Evolutionary conservation across 2,797 vertebrate genomes (phyloP), one percentile per base, ranked within the genome.

Genomic region (Muraenolepis orangiensis): DNA sequence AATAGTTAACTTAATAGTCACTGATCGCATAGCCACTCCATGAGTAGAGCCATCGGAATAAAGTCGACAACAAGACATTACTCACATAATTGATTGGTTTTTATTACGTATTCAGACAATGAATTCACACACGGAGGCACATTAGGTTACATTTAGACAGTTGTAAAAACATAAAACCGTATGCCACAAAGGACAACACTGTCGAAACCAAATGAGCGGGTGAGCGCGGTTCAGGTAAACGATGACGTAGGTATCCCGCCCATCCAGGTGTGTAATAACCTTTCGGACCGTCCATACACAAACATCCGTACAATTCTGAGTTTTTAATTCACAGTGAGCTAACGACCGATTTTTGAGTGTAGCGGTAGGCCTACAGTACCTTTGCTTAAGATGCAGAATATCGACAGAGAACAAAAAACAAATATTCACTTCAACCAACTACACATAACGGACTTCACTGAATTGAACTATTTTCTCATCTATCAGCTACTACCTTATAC

Each of bases 91-190:
- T 26, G 57, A 64, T 26, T 64, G 26, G 23, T 57, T 57, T 64
- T 23, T 10, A 64, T 64, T 64, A 64, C 26, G 11, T 26, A 64
- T 64, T 26, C 57, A 64, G 57, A 64, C 51, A 57, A n/a, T 57
- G 51, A 26, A 77, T 88, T 38, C 67, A 67, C 72, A 88, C 72
- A 88, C 73, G 80, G 76, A 85, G 75, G 79, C 81, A 88, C 82
- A 61, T 78, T 79, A 87, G 74, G 87, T 86, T 71, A 89, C 83
- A 86, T 34, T n/a, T 61, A 16, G 73, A 84, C 26, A 66, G 26
- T 85, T 78, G 74, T 77, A 42, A 38, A 79, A 76, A 76, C 34
- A n/a, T n/a, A 76, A 66, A 68, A 74, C 29, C 28, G 29, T 69
- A 73, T 26, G n/a, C 26, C 78, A 3, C 42, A 57, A n/a, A n/a